Percentiles rank a stretch among this genome's conserved stretches.
Evolutionary conservation across 2,113 vertebrate genomes (phyloP).

Genomic region (Pelecanus crispus): DNA sequence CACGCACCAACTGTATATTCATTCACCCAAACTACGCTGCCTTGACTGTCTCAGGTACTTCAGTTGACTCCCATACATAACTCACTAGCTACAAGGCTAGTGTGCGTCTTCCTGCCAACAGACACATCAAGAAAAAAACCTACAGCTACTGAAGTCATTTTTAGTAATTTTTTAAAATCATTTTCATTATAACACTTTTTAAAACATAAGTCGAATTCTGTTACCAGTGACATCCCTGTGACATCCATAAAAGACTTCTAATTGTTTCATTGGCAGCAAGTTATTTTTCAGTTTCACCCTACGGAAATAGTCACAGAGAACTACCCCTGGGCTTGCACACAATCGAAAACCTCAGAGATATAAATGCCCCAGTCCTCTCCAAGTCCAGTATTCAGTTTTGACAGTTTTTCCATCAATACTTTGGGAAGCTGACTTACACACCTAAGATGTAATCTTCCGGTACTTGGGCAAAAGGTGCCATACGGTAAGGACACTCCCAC

Average conservation of each 20-base stretch:
- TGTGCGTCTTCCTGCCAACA: background rate
- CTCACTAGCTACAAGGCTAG: background rate
- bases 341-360: background rate
- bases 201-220: background rate
- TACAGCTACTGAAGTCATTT: background rate
- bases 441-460: background rate
- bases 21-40: background rate
- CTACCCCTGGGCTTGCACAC: background rate
- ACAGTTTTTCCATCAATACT: background rate
- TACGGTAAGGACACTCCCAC: background rate
- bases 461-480: background rate
- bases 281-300: background rate
- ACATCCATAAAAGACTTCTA: background rate
- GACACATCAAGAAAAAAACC: background rate
- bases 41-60: background rate
- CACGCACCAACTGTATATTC: background rate
- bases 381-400: background rate
- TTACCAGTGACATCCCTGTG: background rate
- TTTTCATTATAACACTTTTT: background rate
- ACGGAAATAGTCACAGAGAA: background rate
- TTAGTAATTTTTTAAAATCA: rapidly evolving
- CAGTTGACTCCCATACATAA: background rate
- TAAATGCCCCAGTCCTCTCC: background rate
- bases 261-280: background rate
- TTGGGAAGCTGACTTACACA: background rate